A percentile compares a stretch with the other conserved stretches of the same genome.
These are phyloP conservation scores for Raja brachyura DNA, from an alignment of 2,113 vertebrate species.

Conservation along the genomic window DNA sequence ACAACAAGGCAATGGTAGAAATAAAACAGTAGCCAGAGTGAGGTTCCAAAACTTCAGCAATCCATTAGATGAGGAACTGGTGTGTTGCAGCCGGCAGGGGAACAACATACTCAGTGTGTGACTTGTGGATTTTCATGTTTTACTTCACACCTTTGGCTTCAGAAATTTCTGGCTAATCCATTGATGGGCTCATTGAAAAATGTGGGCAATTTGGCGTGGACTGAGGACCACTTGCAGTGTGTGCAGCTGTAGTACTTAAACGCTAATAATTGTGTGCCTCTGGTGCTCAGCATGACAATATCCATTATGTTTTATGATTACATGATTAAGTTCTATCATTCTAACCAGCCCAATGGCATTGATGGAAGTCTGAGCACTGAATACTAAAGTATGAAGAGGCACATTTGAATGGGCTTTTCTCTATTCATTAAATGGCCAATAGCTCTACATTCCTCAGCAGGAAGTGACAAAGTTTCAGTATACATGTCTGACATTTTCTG, in stretches of 20 bases:
- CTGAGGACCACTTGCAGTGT: too few species aligned
- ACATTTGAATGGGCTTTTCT: not conserved
- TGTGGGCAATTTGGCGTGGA: too few species aligned
- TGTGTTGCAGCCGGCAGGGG: too few species aligned
- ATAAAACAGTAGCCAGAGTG: too few species aligned
- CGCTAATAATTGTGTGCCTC: not conserved
- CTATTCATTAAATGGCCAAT: not conserved
- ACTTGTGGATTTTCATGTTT: too few species aligned
- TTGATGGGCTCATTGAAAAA: too few species aligned
- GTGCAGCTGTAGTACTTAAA: not conserved
- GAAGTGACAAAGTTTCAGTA: not conserved
- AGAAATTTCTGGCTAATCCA: too few species aligned
- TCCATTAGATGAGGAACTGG: too few species aligned
- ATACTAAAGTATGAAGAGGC: not conserved
- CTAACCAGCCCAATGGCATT: not conserved
- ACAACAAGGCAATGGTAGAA: too few species aligned
- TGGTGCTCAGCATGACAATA: not conserved
- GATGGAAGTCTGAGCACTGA: not conserved
- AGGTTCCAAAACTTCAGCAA: too few species aligned
- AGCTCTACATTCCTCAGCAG: not conserved
- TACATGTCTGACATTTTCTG: not conserved
- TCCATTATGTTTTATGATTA: not conserved
- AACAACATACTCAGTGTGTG: too few species aligned
- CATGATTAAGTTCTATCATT: not conserved
- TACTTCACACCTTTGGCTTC: too few species aligned